Evolutionary conservation across 1,140 invertebrate species (phyloP), one percentile per base, ranked within the genome.

Genomic region (Musca domestica): DNA sequence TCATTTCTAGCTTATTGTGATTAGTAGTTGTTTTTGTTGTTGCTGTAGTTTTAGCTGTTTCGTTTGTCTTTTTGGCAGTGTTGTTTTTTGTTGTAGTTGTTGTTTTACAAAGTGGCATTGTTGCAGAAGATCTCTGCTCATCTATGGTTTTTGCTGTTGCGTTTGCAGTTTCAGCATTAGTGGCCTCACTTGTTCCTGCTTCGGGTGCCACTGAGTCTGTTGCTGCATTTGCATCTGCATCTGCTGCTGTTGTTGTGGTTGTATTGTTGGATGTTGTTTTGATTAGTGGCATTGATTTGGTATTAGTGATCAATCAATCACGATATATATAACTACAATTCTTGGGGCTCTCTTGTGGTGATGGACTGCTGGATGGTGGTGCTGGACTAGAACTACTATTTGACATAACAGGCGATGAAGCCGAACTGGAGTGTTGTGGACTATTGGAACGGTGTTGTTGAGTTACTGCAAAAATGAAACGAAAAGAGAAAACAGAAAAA

Each of bases 221-320:
- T 54, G 63, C 19, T 66, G 54, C 41, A 54, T 67, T 41, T 54
- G 49, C 17, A 14, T 15, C 56, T 30, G 64, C 54, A 22, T 51
- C 52, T 17, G 71, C 27, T 51, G 41, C 25, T 52, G 66, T 19
- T 52, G 63, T 71, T 67, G 71, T 71, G 67, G 74, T 71, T 70
- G 70, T 64, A 61, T 74, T 65, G 10, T 41, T 41, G 34, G 34
- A 41, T 41, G 34, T 41, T 41, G 34, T 41, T 74, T 78, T 76
- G 69, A 81, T 81, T 71, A 81, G 73, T 72, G 79, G 79, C 80
- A 81, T 81, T 72, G 80, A 81, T 79, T 81, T 82, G 72, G 80
- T 79, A 71, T 81, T 81, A 70, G 74, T 79, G 78, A 78, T 78
- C 77, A 82, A 82, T 82, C 80, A 82, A 81, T 82, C 80, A 78